Evolutionary conservation across 2,797 vertebrate species (phyloP), one percentile per base, ranked within the genome.

Genomic region (Xyrichtys novacula): DNA sequence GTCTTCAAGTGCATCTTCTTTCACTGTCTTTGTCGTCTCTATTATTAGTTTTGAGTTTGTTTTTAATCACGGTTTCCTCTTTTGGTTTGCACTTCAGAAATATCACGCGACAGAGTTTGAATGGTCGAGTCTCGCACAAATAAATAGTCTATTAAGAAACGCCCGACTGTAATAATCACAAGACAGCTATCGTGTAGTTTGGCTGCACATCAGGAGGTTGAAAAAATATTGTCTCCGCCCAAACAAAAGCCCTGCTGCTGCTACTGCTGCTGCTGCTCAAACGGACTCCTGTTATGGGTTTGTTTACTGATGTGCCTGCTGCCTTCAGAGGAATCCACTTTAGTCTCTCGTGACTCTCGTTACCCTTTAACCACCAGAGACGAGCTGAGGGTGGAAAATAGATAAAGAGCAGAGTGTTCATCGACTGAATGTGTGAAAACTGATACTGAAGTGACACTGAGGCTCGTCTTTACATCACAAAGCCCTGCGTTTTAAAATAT

Each of bases 121-220:
- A 0, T 3, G n/a, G 16, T 26, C 9, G 9, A 54, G 22, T 40
- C 19, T 16, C 14, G 32, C 32, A 34, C 11, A 2, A 7, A 3
- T 4, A 29, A 38, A 16, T 1, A 5, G 1, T 22, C 10, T 32
- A 20, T 47, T 58, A n/a, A 49, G 19, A 57, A 40, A 4, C 57
- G 69, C 42, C 36, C 43, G 62, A 74, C 50, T 44, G 4, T 14
- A 49, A 64, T 48, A 50, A 62, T 63, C 34, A 16, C 12, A 6
- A 8, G 11, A 34, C 32, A 34, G 43, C 26, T 19, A 9, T 6
- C 25, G 8, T 44, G n/a, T 32, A 16, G 9, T 39, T 29, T 39
- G 20, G 15, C 20, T 5, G 1, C 17, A 31, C 1, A 15, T 58
- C 38, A 10, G 29, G 4, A 47, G 40, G 28, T 42, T 1, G 1